Evolutionary conservation across 2,113 vertebrate species (phyloP).

Genomic region (Tachysurus vachellii): DNA sequence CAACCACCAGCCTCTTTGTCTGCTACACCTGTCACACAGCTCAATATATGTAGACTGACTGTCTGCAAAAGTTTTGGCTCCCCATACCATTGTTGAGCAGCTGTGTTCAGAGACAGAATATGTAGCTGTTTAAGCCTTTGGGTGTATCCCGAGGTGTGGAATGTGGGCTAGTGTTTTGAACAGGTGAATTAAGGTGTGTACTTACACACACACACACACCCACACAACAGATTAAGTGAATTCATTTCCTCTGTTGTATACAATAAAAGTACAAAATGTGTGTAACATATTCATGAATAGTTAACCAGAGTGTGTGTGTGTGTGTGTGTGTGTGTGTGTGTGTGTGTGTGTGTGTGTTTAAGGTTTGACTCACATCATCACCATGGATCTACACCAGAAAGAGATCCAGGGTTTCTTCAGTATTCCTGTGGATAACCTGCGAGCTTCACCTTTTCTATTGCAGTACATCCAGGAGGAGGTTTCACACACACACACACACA

Average conservation of each 20-base stretch:
- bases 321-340: constrained; percentile 1
- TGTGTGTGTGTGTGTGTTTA: background rate
- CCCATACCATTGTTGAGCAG: background rate
- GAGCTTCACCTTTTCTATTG: constrained; percentile 95
- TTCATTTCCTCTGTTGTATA: no score
- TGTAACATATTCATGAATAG: background rate
- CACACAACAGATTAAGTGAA: background rate
- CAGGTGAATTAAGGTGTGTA: background rate
- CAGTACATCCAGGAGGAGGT: constrained; percentile 99
- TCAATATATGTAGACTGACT: background rate
- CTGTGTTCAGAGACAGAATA: background rate
- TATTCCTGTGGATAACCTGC: constrained; percentile 96
- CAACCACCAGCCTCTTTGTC: background rate
- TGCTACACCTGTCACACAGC: background rate
- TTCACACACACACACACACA: background rate
- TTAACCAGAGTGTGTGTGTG: background rate
- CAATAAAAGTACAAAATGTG: background rate
- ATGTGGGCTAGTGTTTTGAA: background rate
- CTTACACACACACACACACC: background rate
- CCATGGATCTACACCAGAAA: constrained; percentile 98
- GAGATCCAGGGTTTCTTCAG: constrained; percentile 99
- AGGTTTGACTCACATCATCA: constrained; percentile 98
- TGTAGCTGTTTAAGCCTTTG: background rate
- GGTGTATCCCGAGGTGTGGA: background rate
- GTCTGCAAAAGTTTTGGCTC: background rate